These are phyloP conservation scores for Corythornis madagascariensis DNA, from an alignment of 2,113 vertebrate genomes.

Conservation along the genomic window DNA sequence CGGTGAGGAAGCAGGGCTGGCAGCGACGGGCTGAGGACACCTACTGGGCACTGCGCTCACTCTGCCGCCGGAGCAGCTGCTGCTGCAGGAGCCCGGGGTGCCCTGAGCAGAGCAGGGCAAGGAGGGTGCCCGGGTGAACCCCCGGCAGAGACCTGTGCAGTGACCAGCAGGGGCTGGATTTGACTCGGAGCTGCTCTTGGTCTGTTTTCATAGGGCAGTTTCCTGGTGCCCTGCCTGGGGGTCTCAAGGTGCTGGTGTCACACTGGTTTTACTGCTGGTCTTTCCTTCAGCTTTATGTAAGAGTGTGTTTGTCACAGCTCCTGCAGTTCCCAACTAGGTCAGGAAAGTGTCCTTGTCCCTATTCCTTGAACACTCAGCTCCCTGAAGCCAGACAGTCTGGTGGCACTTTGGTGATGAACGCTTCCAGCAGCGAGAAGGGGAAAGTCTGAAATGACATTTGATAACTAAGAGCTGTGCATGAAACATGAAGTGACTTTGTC, in stretches of 20 bases:
- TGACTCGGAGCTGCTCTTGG: neutral
- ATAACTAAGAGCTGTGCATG: slow-evolving; percentile 8
- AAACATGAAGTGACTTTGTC: slow-evolving; percentile 57
- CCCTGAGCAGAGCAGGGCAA: too few species aligned
- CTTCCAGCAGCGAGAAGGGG: slow-evolving; percentile 50
- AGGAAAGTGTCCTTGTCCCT: slow-evolving; percentile 54
- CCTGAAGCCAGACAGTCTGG: slow-evolving; percentile 46
- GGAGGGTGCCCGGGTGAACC: too few species aligned
- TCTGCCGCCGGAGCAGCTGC: too few species aligned
- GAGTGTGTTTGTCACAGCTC: slow-evolving; percentile 7
- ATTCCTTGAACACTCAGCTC: slow-evolving; percentile 35
- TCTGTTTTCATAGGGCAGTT: rapidly evolving
- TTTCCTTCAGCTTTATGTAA: neutral
- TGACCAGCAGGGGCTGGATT: rapidly evolving
- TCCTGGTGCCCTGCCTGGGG: neutral
- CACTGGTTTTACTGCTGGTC: neutral
- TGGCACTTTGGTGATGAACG: slow-evolving; percentile 42
- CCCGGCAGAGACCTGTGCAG: neutral
- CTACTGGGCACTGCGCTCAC: slow-evolving; percentile 10
- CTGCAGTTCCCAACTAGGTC: slow-evolving; percentile 39
- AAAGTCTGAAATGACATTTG: slow-evolving; percentile 24
- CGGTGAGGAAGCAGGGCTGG: rapidly evolving
- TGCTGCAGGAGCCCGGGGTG: too few species aligned
- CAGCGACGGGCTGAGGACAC: slow-evolving; percentile 1
- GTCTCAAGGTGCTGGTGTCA: neutral